phyloP scores from a whole-genome alignment of 1,140 invertebrate species.

The Antheraea pernyi region DNA sequence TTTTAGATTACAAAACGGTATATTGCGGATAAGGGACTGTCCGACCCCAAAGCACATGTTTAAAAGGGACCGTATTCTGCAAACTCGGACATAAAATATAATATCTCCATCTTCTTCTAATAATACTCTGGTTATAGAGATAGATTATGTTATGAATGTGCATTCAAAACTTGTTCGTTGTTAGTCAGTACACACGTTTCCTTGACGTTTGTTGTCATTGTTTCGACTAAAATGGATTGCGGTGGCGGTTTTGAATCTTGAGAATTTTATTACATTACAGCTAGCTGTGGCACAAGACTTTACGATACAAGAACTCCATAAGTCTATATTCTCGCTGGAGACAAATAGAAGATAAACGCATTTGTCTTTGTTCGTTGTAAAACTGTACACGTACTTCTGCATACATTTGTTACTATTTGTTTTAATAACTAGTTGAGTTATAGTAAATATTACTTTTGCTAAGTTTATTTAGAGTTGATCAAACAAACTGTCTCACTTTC shows the following conservation, averaged over 20 bases:
- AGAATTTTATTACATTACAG: background rate
- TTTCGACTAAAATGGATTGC: slow-evolving; percentile 25
- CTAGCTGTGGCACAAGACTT: background rate
- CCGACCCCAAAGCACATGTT: too few relatives aligned
- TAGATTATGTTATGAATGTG: slow-evolving; percentile 11
- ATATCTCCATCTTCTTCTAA: slow-evolving; percentile 17
- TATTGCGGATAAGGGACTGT: too few relatives aligned
- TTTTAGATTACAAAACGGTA: too few relatives aligned
- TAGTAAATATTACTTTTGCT: too few relatives aligned
- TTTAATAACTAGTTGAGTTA: too few relatives aligned
- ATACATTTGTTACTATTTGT: too few relatives aligned
- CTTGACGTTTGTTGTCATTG: slow-evolving; percentile 32
- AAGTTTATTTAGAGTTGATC: too few relatives aligned
- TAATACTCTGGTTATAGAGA: slow-evolving; percentile 11
- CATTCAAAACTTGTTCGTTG: slow-evolving; percentile 21
- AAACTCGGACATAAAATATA: background rate
- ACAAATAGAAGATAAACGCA: too few relatives aligned
- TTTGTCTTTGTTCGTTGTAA: too few relatives aligned
- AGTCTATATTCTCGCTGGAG: too few relatives aligned
- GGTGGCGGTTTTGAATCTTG: slow-evolving; percentile 11
- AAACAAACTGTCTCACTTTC: too few relatives aligned
- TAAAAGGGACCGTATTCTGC: background rate
- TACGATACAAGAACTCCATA: background rate
- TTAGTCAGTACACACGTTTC: slow-evolving; percentile 23
- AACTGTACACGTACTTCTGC: too few relatives aligned